Conservation (phyloP, 1,140 invertebrate species). For the Sesamia nonagrioides region DNA sequence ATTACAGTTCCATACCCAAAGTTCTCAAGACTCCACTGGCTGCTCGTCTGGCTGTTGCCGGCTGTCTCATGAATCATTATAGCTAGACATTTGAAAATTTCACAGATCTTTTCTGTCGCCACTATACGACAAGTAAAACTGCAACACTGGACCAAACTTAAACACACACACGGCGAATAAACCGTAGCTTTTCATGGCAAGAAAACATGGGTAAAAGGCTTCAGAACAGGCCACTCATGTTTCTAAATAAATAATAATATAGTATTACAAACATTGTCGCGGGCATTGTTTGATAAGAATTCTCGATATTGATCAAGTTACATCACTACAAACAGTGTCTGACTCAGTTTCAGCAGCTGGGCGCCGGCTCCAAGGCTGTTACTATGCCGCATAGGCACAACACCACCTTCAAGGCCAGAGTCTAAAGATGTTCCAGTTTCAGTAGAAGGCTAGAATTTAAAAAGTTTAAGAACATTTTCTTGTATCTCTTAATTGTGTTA, state of each 20-base stretch:
- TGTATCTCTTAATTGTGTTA: not conserved
- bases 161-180: too few species aligned
- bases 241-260: not conserved
- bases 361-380: slow-evolving; percentile 12
- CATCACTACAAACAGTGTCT: slow-evolving; percentile 10
- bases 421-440: slow-evolving; percentile 36
- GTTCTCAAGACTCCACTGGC: too few species aligned
- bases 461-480: slow-evolving; percentile 2
- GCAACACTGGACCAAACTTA: too few species aligned
- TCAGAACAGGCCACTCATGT: not conserved
- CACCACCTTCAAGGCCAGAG: slow-evolving; percentile 15
- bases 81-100: too few species aligned
- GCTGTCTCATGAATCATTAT: too few species aligned
- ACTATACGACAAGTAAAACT: too few species aligned
- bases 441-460: not conserved
- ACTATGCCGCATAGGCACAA: slow-evolving; percentile 29
- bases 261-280: not conserved
- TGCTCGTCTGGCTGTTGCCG: too few species aligned
- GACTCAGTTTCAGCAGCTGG: slow-evolving; percentile 2
- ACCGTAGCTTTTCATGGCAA: too few species aligned
- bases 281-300: slow-evolving; percentile 22
- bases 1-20: too few species aligned
- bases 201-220: too few species aligned
- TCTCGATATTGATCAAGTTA: slow-evolving; percentile 40
- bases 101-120: too few species aligned